Base-by-base conservation (phyloP, 2,888 invertebrate species). In the Halocaridina rubra region DNA sequence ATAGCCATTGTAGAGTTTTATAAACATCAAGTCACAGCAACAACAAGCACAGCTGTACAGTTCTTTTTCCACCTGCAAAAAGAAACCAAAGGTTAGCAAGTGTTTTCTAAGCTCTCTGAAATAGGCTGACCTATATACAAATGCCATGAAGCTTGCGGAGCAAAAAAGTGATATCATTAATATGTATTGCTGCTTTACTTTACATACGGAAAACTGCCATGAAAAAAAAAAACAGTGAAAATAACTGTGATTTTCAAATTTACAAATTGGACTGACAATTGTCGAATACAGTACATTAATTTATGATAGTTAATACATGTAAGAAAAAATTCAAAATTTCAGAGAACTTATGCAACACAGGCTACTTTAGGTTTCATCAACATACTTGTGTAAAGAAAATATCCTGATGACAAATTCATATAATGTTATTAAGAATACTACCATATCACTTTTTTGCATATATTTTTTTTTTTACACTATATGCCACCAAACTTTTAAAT, bases 291-390 rank as follows among this genome's bases (percentile, higher is more conserved):
- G n/a, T n/a, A n/a, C n/a, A n/a, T n/a, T n/a, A n/a, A n/a, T n/a
- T n/a, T n/a, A n/a, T n/a, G n/a, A n/a, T n/a, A n/a, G n/a, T n/a
- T n/a, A n/a, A n/a, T n/a, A n/a, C n/a, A n/a, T n/a, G n/a, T n/a
- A n/a, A n/a, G n/a, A 57, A 3, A 57, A 61, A 71, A 13, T 22
- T 32, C 33, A 27, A 53, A 19, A 57, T 69, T 84, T 84, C 84
- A 84, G 84, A 84, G 84, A 84, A 84, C 84, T 79, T 84, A n/a
- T 79, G 79, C 78, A 74, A 84, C 77, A 82, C 71, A 76, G 76
- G 76, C 76, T 76, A 82, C 81, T 24, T 67, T 29, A 64, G 39
- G 67, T 22, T 71, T 61, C 59, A 69, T 53, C 30, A 19, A 22
- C 57, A 61, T 10, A 61, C 22, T 29, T 5, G 10, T 22, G n/a